Percentiles rank a stretch among this genome's conserved stretches.
These are phyloP conservation scores for Sphenodon punctatus DNA, from an alignment of 2,797 vertebrate genomes.

Conservation along the genomic window DNA sequence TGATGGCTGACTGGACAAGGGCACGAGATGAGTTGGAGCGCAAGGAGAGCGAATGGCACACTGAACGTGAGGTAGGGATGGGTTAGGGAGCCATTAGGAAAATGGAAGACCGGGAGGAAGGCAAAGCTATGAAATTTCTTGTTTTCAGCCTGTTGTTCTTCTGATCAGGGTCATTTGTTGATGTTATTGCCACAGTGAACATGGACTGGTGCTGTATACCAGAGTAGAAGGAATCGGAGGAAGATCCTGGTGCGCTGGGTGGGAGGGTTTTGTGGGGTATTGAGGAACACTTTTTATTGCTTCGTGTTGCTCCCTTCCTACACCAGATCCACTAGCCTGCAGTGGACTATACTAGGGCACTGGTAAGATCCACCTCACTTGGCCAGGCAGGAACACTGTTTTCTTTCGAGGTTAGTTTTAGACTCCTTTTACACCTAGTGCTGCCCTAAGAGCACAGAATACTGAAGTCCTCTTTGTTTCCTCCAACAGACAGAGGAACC, in stretches of 20 bases:
- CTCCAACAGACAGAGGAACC: too few relatives aligned
- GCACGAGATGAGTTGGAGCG: constrained; percentile 81
- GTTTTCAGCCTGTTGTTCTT: neutral
- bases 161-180: neutral
- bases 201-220: neutral
- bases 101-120: neutral
- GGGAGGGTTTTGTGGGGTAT: too few relatives aligned
- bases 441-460: neutral
- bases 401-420: neutral
- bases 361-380: neutral
- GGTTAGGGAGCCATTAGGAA: fast-evolving
- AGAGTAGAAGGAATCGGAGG: neutral
- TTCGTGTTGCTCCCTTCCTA: too few relatives aligned
- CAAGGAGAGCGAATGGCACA: constrained; percentile 81
- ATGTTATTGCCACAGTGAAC: neutral
- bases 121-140: fast-evolving
- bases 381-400: neutral
- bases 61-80: constrained; percentile 80
- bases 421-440: neutral
- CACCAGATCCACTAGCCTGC: too few relatives aligned
- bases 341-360: neutral
- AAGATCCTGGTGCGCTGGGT: neutral
- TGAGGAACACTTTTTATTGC: too few relatives aligned
- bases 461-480: neutral
- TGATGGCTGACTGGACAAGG: constrained; percentile 85